Base-by-base conservation (phyloP, 2,113 vertebrate genomes). In the Atlantisia rogersi region DNA sequence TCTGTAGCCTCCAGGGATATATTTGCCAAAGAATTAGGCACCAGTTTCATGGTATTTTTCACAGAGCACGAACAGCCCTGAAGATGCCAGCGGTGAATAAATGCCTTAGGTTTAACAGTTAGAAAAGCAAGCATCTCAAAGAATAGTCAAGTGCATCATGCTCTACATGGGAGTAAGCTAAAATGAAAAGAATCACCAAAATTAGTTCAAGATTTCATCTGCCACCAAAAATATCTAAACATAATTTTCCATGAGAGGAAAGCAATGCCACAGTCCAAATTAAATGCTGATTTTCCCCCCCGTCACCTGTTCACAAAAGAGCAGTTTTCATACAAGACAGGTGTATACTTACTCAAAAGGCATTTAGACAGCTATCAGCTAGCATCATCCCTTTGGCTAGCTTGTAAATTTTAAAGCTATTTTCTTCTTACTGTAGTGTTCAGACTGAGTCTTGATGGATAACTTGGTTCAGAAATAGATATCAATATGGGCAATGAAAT, bases 1-100 rank as follows among this genome's bases (percentile, higher is more conserved):
- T 88, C 53, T 95, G 50, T 86, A 95, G 65, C 17, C 69, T 55
- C 40, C 12, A 82, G 70, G 75, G 70, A 48, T 60, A 56, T 71
- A 70, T 90, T 95, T 97, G 67, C 63, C 83, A 90, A 91, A 94
- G 48, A 95, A 83, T 73, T 83, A 80, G 80, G 35, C 26, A 92
- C 20, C 22, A 93, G 53, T 94, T 86, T 8, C n/a, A 62, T 64
- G 16, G 24, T 58, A 71, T 52, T 87, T 74, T 94, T 93, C 50
- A 75, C 63, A 71, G 75, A 95, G 8, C 40, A 70, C 65, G 21
- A 88, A 96, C 94, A 71, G 24, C 31, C 71, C 16, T 94, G 74
- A 91, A 86, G 76, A 35, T 50, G 71, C 28, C 50, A 69, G 60
- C 71, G 29, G 78, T 91, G 65, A 95, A 92, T 88, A 95, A 95